Evolutionary conservation across 2,888 invertebrate species (phyloP), one percentile per base, ranked within the genome.

Genomic region (Apotomis capreana): DNA sequence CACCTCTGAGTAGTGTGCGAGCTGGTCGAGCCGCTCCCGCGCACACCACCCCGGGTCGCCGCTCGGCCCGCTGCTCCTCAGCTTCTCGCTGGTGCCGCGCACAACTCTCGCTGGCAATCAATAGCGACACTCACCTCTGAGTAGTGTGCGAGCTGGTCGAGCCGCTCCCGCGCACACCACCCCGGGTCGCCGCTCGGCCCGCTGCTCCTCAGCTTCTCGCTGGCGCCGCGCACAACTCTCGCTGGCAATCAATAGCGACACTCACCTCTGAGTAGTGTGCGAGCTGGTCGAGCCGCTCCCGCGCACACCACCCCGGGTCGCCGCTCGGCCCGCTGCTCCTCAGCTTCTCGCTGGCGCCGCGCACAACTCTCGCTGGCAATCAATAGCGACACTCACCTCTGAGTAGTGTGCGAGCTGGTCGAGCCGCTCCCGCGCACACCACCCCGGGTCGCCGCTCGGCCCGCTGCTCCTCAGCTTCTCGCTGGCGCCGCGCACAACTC

Each of bases 191-290:
- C 40, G 5, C 40, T 5, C 40, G 52, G 40, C 40, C 0, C 6
- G 40, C 40, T 40, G 40, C 40, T 6, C 6, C 40, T 5, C n/a
- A 26, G 15, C 44, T 36, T 12, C 37, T 12, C 36, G 26, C 5
- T 36, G 5, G 40, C 40, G 3, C 40, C 40, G 40, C 40, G 5
- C 5, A 40, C 40, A 6, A 54, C 4, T 78, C 78, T 44, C 78
- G 72, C 52, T 37, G 44, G 1, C 26, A 2, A 26, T 2, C 26
- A 2, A 26, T 26, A 26, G 26, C 26, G 2, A 2, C 26, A 26
- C 26, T 40, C 40, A 96, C 96, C 94, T 96, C 96, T 74, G 95
- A 87, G 79, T 93, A 94, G 80, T 95, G 94, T 15, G 95, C 94
- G 51, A 95, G 88, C 49, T 88, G 87, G 79, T 95, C 95, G 76